phyloP scores from a whole-genome alignment of 2,113 vertebrate genomes.

The Hippolais icterina region DNA sequence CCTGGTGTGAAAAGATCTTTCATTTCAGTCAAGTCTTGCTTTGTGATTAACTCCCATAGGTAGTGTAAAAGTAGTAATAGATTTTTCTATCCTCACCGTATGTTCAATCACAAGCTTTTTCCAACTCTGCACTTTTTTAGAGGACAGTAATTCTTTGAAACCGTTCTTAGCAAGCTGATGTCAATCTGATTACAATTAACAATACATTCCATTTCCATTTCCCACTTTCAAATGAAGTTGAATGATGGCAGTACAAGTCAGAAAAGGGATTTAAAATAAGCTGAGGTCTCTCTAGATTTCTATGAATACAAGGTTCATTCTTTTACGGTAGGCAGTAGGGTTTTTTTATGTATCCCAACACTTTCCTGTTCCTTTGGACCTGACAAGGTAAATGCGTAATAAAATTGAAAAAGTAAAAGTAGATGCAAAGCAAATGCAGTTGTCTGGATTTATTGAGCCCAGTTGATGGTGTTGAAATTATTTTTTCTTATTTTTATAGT shows the following conservation, averaged over 20 bases:
- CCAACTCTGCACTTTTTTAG: neutral
- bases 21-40: neutral
- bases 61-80: neutral
- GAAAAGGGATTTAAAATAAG: neutral
- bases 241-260: neutral
- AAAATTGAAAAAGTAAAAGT: neutral
- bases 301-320: neutral
- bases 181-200: constrained; percentile 18
- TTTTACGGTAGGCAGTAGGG: neutral
- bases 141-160: neutral
- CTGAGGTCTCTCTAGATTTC: neutral
- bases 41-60: neutral
- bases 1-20: neutral
- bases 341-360: neutral
- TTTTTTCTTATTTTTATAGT: neutral
- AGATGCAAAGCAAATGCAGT: neutral
- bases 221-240: neutral
- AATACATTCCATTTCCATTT: neutral
- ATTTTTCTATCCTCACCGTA: neutral
- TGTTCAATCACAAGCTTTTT: neutral
- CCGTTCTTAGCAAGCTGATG: neutral
- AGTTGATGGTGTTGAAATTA: neutral
- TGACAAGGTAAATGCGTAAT: constrained; percentile 3
- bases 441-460: neutral
- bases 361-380: neutral